Evolutionary conservation across 2,797 vertebrate species (phyloP), one percentile per base, ranked within the genome.

Genomic region (Epinephelus coioides): DNA sequence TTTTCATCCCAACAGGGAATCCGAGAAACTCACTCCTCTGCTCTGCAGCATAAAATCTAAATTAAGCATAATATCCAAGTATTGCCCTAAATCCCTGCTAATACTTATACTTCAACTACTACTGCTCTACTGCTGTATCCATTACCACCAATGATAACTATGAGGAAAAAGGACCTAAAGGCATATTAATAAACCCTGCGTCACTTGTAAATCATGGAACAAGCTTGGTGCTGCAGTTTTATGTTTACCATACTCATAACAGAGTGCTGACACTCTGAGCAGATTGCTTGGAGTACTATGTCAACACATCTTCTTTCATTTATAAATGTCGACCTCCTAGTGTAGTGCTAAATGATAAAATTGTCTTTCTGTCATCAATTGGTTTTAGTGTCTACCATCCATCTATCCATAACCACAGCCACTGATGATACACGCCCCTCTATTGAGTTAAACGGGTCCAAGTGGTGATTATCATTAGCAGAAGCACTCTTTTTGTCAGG

Each of bases 21-120:
- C 73, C 49, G 9, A 68, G 30, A 83, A 83, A 79, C 46, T 63
- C 44, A 67, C 43, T 69, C 18, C 40, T 40, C 30, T 68, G 43
- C 56, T 70, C 60, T 74, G 72, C 64, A 76, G 64, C 51, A 81
- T 84, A 65, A 85, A 71, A 76, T 59, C 27, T 63, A 76, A 87
- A 78, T 78, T 63, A 63, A 73, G 49, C 7, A 9, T 63, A 43
- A 61, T 59, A 73, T 78, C 43, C n/a, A 73, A 68, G 73, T 15
- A 17, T 47, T 50, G 40, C 50, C 21, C 60, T 76, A 55, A 60
- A 70, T 69, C 55, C 57, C 65, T 59, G 21, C 54, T 70, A 61
- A 15, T 67, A 30, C 54, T 50, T 61, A 18, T 53, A 2, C 30
- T 44, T 44, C 14, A 23, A 38, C 40, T 59, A 7, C 40, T 49